Evolutionary conservation across 2,113 vertebrate genomes (phyloP).

Genomic region (Candoia aspera): DNA sequence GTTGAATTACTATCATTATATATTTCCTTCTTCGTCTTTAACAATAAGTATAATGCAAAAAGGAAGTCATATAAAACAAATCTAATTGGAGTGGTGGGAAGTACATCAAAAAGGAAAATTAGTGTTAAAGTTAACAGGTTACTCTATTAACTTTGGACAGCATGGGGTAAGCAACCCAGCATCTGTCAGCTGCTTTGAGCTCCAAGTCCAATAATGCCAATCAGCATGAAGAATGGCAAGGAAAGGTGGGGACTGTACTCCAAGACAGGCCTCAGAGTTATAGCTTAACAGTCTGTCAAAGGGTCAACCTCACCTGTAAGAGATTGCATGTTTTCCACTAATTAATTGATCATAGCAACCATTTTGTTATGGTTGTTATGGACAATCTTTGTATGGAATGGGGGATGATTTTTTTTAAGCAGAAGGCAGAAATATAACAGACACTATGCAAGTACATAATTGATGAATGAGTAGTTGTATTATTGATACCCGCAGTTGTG

Average conservation of each 20-base stretch:
- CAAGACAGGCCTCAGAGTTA: background rate
- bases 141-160: background rate
- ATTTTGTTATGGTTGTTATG: background rate
- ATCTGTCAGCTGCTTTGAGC: background rate
- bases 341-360: background rate
- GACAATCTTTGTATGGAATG: background rate
- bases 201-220: background rate
- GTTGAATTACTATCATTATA: slow-evolving; percentile 3
- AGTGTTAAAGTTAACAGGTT: background rate
- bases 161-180: background rate
- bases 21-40: background rate
- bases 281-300: background rate
- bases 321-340: background rate
- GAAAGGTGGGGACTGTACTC: background rate
- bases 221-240: background rate
- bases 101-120: slow-evolving; percentile 1
- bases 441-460: background rate
- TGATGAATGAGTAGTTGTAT: background rate
- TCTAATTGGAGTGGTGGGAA: slow-evolving; percentile 6
- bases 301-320: background rate
- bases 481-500: background rate
- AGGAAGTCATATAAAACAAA: background rate
- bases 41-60: slow-evolving; percentile 9
- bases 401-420: background rate
- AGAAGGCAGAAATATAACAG: background rate